Evolutionary conservation across 2,113 vertebrate species (phyloP).

Genomic region (Myotis yumanensis): DNA sequence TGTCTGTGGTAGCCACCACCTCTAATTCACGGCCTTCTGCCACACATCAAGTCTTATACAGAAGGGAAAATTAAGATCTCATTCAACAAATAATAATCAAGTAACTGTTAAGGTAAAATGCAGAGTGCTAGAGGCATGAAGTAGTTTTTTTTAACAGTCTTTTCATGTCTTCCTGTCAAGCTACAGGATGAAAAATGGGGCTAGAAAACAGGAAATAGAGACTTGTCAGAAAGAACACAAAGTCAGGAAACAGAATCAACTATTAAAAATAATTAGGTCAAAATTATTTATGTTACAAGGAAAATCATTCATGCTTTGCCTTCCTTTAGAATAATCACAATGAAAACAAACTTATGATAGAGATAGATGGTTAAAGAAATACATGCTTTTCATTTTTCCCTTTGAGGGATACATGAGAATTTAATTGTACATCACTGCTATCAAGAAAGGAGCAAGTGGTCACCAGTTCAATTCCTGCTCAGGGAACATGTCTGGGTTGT

Average conservation of each 20-base stretch:
- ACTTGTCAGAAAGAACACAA: conserved; percentile 55
- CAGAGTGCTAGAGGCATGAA: not conserved
- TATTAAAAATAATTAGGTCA: conserved; percentile 61
- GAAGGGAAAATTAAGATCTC: conserved; percentile 48
- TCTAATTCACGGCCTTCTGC: not conserved
- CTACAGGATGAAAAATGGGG: not conserved
- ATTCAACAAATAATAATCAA: conserved; percentile 31
- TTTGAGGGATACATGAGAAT: not conserved
- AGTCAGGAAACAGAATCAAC: conserved; percentile 57
- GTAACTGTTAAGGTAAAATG: not conserved
- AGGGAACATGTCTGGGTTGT: too few relatives aligned
- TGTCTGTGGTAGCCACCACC: not conserved
- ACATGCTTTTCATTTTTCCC: not conserved
- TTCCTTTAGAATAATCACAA: conserved; percentile 43
- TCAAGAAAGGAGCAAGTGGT: conserved; percentile 25
- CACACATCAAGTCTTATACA: not conserved
- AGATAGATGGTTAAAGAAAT: conserved; percentile 21
- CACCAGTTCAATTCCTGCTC: too few relatives aligned
- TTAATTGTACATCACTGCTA: conserved; percentile 25
- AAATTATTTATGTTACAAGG: conserved; percentile 21
- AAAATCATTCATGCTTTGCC: conserved; percentile 50
- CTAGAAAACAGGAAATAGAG: not conserved
- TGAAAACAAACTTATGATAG: conserved; percentile 41
- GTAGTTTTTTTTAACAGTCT: conserved; percentile 47
- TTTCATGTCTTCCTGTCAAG: conserved; percentile 53